Evolutionary conservation across 2,888 invertebrate genomes (phyloP), one percentile per base, ranked within the genome.

Genomic region (Glomeris marginata): DNA sequence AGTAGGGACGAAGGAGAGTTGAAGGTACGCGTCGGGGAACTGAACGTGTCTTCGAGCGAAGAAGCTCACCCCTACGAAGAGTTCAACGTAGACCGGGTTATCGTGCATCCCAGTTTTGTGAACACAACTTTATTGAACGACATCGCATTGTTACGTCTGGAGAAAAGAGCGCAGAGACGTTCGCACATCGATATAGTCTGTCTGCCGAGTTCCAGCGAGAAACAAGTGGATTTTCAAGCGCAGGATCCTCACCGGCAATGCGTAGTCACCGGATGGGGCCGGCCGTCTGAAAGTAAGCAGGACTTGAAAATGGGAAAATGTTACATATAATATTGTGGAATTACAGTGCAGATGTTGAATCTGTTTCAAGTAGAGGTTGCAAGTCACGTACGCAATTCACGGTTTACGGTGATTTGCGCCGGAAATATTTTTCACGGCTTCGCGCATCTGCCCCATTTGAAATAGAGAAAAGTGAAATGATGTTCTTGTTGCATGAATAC

Each of bases 201-300:
- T 51, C 58, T 66, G 52, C 64, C 64, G 10, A 57, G 59, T 11
- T 56, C 58, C n/a, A 55, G 57, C 20, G 22, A 18, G 13, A 57
- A 58, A 42, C 48, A 57, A 53, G 40, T 52, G 42, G 33, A 54
- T 38, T 45, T 41, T 44, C n/a, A 40, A 55, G 47, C 41, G 50
- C 2, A 47, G 37, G 51, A 50, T 18, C 55, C 54, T 13, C 54
- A 57, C 15, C 57, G 41, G 10, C 47, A 59, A 22, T 69, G 69
- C 52, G 62, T 63, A 49, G 62, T 68, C 38, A 68, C 68, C 1
- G 69, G 69, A 21, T 69, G 69, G 69, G 69, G 69, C 5, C 57
- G 66, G 35, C 55, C 56, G n/a, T 57, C 60, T 33, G 68, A 68
- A 58, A 60, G 68, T 68, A 58, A 58, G 59, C 38, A 11, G 41